Percentiles rank a stretch among this genome's conserved stretches.
phyloP scores from a whole-genome alignment of 2,797 vertebrate species.

The Xenops minutus region DNA sequence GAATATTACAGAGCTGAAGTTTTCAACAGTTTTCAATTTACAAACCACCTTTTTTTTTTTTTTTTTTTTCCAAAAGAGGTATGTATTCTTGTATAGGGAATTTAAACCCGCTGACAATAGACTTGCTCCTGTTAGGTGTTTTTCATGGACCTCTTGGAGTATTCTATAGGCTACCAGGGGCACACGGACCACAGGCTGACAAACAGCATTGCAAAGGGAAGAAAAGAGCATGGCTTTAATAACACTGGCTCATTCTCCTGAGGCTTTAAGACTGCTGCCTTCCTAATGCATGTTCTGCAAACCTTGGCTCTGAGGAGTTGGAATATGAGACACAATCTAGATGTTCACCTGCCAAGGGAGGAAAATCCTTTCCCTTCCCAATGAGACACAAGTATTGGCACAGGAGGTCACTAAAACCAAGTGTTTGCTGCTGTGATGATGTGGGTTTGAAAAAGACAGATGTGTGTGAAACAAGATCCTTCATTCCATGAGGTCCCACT shows the following conservation, averaged over 20 bases:
- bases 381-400: not conserved
- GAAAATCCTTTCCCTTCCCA: slow-evolving; percentile 36
- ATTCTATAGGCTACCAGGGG: not conserved
- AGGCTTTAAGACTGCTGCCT: not conserved
- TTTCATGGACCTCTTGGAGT: not conserved
- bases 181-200: not conserved
- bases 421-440: not conserved
- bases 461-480: slow-evolving; percentile 50
- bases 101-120: not conserved
- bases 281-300: not conserved
- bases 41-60: not conserved
- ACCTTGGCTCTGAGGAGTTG: not conserved
- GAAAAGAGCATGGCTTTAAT: not conserved
- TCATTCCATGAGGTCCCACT: not conserved
- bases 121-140: not conserved
- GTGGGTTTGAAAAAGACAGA: slow-evolving; percentile 23
- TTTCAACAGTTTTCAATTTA: slow-evolving; percentile 53
- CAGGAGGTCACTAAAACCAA: slow-evolving; percentile 50
- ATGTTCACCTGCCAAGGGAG: slow-evolving; percentile 32
- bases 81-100: not conserved
- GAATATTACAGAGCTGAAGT: not conserved
- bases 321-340: slow-evolving; percentile 33
- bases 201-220: not conserved
- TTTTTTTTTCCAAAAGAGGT: not conserved
- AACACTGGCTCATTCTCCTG: not conserved